Conservation (phyloP, 2,797 vertebrate species). For the Tympanoctomys barrerae region DNA sequence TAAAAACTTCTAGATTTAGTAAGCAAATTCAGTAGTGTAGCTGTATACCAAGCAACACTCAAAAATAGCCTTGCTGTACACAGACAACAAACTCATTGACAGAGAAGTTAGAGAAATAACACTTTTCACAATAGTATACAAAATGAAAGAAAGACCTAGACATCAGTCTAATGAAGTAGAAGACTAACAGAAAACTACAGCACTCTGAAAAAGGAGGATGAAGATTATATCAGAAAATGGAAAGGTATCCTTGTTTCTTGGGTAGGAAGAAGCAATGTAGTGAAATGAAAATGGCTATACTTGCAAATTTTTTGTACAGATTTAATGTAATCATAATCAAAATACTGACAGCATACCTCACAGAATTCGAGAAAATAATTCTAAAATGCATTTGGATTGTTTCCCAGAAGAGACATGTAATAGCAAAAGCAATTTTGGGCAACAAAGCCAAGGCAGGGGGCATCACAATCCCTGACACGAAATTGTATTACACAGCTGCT, state of each 20-base stretch:
- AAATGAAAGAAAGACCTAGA: not conserved
- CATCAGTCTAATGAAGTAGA: not conserved
- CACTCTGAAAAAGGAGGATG: not conserved
- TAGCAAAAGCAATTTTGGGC: not conserved
- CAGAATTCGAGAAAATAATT: not conserved
- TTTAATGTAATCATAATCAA: not conserved
- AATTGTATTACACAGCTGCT: not conserved
- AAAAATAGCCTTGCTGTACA: not conserved
- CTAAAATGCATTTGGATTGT: not conserved
- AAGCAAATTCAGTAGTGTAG: not conserved
- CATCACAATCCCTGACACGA: not conserved
- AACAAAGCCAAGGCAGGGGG: not conserved
- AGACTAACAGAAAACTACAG: not conserved
- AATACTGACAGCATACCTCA: not conserved
- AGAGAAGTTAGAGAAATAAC: not conserved
- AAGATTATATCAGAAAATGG: not conserved
- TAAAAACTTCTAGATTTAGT: not conserved
- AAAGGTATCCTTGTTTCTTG: not conserved
- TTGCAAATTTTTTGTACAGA: not conserved
- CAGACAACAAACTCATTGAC: not conserved
- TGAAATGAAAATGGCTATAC: not conserved
- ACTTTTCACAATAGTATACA: not conserved
- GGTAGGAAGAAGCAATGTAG: not conserved
- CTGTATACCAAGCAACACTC: not conserved
- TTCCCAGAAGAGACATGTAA: not conserved